Evolutionary conservation across 2,888 invertebrate species (phyloP), one percentile per base, ranked within the genome.

Genomic region (Cantharis nigra): DNA sequence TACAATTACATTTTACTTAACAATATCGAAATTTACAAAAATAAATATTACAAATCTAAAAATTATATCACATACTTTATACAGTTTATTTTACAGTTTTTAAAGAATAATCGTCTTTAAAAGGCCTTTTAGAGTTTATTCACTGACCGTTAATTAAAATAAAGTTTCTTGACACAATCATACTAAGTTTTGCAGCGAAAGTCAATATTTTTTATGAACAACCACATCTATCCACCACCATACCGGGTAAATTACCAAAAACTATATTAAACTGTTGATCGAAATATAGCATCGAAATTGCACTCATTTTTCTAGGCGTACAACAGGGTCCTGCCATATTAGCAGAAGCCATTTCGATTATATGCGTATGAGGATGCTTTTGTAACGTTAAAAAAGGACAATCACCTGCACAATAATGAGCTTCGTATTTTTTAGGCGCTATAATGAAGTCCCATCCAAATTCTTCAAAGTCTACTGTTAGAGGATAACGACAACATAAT

Each of bases 371-470:
- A 0, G 96, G 94, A 86, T 95, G 95, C 85, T 94, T 94, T 86
- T 96, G 96, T 79, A 97, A 90, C 87, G 96, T 96, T 71, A 96
- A 94, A 89, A 94, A 94, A 0, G 95, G 95, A 88, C 99, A 99
- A 84, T 98, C 97, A 9, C 99, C 98, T 74, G 96, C 94, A 90
- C 99, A 99, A 90, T 98, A 98, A 89, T 97, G 97, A 9, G 98
- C 98, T 85, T 96, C 95, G 90, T 98, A 99, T 78, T 93, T 92
- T 85, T 96, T 97, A 0, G 99, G 99, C 0, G 98, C 98, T 77
- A 99, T 97, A 84, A 99, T 96, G 94, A 98, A 99, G 87, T 98
- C 97, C 97, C 98, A 98, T 26, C 98, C 98, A 86, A 98, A 97
- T 85, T 94, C 94, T 83, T 96, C 95, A 88, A 99, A 99, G 90